Base-by-base conservation (phyloP, 2,888 invertebrate species). In the Amiota minor region DNA sequence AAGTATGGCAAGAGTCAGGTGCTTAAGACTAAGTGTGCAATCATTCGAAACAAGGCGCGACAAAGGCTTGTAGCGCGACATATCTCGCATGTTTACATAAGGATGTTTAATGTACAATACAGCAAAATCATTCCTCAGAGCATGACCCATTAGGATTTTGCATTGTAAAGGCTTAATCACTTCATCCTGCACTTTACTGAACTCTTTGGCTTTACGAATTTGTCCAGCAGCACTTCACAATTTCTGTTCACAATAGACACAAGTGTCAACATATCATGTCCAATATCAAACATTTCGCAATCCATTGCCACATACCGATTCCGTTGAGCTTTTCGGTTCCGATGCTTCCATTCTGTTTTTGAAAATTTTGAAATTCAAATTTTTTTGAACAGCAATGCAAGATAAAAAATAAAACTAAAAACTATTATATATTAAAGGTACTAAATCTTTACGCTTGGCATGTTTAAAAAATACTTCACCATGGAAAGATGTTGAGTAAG, bases 241-340 rank as follows among this genome's bases (percentile, higher is more conserved):
- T 92, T 92, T 83, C 93, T 93, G 88, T 97, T 96, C 0, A 98
- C 98, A 68, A 98, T 91, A 0, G 98, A 97, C 0, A 98, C 95
- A 72, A 98, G 91, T 0, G 97, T 98, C 70, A 98, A 82, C 92
- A 96, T 95, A 83, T 94, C 94, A 49, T 90, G 90, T 0, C 97
- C 97, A 0, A 95, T 93, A 0, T 98, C 98, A 0, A 98, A 98
- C 96, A 98, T 98, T 89, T 98, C 98, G 87, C 98, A 98, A 88
- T 98, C 98, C 90, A 98, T 94, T 0, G 95, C 97, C 71, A 98
- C 88, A 75, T 92, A 85, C 92, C 93, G 0, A 94, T 95, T 65
- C 91, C 75, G 73, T 16, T 79, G 77, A 8, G 83, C 83, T 45
- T 82, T 86, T 0, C 86, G 82, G 46, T 79, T 85, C 2, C 80